Conservation (phyloP, 2,797 vertebrate genomes). For the Corythornis leucogaster region DNA sequence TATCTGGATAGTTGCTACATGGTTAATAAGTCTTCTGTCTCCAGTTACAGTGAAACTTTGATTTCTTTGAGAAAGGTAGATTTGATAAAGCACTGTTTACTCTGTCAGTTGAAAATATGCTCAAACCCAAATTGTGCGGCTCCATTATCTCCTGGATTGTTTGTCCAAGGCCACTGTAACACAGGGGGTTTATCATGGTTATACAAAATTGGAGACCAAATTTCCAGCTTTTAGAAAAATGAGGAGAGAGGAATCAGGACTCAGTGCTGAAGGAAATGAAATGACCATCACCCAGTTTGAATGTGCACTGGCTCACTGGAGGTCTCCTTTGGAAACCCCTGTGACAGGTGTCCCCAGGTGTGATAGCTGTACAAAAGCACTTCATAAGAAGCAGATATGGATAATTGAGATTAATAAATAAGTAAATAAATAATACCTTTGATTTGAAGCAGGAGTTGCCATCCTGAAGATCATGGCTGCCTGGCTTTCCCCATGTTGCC, state of each 20-base stretch:
- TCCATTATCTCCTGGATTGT: background rate
- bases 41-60: background rate
- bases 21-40: background rate
- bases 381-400: background rate
- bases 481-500: background rate
- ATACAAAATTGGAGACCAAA: background rate
- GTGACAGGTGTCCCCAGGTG: background rate
- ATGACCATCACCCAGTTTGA: background rate
- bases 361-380: background rate
- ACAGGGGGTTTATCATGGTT: accelerated
- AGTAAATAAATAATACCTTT: background rate
- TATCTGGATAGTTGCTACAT: background rate
- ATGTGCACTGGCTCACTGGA: background rate
- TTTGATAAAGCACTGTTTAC: background rate
- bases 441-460: background rate
- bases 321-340: background rate
- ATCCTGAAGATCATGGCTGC: background rate
- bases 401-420: background rate
- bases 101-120: background rate
- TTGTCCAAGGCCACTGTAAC: background rate
- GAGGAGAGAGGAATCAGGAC: background rate
- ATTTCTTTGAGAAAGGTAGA: background rate
- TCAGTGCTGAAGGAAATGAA: background rate
- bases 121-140: background rate
- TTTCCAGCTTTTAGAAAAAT: background rate